Base-by-base conservation (phyloP, 1,140 invertebrate species). In the Brachionus sp. region DNA sequence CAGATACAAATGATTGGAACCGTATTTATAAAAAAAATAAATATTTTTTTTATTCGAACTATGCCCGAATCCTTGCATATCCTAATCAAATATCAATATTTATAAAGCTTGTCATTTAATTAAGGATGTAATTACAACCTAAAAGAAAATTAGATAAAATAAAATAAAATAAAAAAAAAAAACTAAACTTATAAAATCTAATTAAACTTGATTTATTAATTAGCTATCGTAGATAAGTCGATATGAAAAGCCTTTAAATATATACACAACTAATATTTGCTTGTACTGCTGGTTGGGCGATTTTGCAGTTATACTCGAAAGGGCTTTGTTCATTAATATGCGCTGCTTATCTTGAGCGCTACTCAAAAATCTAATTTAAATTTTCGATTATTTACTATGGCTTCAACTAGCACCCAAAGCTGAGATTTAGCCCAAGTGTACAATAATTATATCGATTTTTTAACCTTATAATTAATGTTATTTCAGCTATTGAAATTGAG, bases 81-180 rank as follows among this genome's bases (percentile, higher is more conserved):
- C 66, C 33, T 70, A 33, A 66, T 66, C 64, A 66, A 33, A 66
- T n/a, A 33, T 37, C 64, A 66, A 70, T 57, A 57, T 57, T 57
- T 57, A 57, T 57, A 57, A 16, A 70, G 66, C 66, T 70, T 70
- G 66, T 70, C 66, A 70, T 70, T 70, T 70, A 70, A 70, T 70
- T 70, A 70, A 70, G 66, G 66, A 70, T 70, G 66, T 70, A 70
- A 70, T 70, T 70, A 70, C 66, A 70, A 70, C 66, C 66, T 70
- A 70, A 70, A 70, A 70, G 66, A 70, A 70, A 70, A 70, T 70
- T 70, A 66, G 12, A 66, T 33, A 33, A 66, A 29, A 29, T 29
- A 29, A 29, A 29, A 29, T 29, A 10, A 46, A 10, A 46, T 10
- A 46, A 46, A 46, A 33, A 66, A 53, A 64, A 64, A 70, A 70